phyloP scores from a whole-genome alignment of 2,113 vertebrate genomes.

The Aptenodytes patagonicus region DNA sequence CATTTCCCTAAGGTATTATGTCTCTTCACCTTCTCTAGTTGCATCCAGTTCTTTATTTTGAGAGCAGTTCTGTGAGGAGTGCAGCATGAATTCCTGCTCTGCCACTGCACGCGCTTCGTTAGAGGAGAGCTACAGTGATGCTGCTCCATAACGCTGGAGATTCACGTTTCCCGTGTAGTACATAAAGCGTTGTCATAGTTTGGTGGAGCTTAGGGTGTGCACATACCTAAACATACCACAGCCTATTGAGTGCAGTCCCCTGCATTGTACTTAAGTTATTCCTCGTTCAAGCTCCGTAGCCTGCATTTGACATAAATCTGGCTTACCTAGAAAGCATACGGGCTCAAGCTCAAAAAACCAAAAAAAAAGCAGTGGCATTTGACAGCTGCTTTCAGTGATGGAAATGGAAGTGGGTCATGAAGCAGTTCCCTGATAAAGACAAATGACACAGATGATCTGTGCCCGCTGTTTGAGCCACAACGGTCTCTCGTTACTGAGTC shows the following conservation, averaged over 20 bases:
- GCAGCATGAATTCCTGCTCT: not conserved
- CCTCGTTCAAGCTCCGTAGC: not conserved
- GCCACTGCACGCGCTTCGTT: not conserved
- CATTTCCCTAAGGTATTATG: conserved; percentile 10
- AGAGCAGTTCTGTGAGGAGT: not conserved
- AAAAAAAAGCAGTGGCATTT: rapidly evolving
- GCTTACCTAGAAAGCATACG: rapidly evolving
- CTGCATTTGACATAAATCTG: not conserved
- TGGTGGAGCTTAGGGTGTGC: not conserved
- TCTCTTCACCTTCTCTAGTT: not conserved
- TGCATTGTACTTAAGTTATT: rapidly evolving
- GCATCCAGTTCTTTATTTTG: not conserved
- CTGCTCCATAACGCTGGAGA: rapidly evolving
- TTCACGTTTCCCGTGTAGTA: rapidly evolving
- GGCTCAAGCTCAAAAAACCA: not conserved
- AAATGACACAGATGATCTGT: not conserved
- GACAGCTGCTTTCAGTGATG: not conserved
- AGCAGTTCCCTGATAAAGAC: not conserved
- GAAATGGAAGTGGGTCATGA: not conserved
- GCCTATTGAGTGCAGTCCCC: not conserved
- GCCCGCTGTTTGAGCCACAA: rapidly evolving
- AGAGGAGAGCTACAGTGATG: not conserved
- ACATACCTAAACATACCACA: rapidly evolving
- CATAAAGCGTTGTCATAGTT: rapidly evolving
- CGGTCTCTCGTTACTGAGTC: rapidly evolving